Conservation (phyloP, 1,140 invertebrate species). For the Doryteuthis pealeii region DNA sequence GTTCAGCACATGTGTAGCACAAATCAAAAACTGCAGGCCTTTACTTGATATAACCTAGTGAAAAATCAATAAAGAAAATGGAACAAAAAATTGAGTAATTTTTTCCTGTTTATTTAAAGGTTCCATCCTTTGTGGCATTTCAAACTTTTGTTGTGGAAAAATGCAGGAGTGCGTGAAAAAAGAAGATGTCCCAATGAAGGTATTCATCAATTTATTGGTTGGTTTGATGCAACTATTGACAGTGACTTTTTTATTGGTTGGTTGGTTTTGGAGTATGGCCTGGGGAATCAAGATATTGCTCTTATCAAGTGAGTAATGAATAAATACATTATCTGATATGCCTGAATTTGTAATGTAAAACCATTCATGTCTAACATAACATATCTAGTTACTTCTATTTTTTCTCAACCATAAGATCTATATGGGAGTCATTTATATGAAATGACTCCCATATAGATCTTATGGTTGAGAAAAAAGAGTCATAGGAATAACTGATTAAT, state of each 20-base stretch:
- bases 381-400: background rate
- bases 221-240: constrained; percentile 86
- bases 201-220: constrained; percentile 79
- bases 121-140: constrained; percentile 81
- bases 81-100: no score
- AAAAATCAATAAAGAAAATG: no score
- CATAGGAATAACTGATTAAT: no score
- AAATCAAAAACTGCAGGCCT: no score
- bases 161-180: constrained; percentile 72
- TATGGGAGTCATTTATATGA: no score
- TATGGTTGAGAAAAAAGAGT: no score
- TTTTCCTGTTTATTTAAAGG: constrained; percentile 64
- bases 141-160: constrained; percentile 85
- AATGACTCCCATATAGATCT: no score
- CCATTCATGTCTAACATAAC: background rate
- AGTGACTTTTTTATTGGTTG: constrained; percentile 90
- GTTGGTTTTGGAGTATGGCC: constrained; percentile 96
- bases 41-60: no score
- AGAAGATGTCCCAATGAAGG: constrained; percentile 36
- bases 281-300: constrained; percentile 88
- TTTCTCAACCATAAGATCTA: no score
- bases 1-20: no score
- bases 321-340: no score
- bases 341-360: background rate
- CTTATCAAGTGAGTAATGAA: constrained; percentile 42